Conservation (phyloP, 1,140 invertebrate species). For the Atopsyche davidsoni region DNA sequence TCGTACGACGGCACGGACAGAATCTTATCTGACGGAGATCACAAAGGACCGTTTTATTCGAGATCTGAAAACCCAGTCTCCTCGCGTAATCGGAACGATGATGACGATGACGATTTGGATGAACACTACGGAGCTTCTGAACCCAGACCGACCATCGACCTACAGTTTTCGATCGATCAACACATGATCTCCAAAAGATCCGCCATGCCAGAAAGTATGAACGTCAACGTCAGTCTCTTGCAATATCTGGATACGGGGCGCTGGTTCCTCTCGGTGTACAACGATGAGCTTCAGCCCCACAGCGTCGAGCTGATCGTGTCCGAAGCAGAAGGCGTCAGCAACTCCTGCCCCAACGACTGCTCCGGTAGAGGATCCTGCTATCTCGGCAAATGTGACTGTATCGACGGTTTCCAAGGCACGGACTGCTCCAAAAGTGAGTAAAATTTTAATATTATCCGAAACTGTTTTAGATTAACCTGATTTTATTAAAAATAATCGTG, state of each 20-base stretch:
- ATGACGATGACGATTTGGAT: constrained; percentile 18
- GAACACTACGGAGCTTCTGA: constrained; percentile 29
- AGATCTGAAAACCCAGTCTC: constrained; percentile 6
- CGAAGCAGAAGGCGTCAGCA: constrained; percentile 79
- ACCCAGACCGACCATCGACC: constrained; percentile 39
- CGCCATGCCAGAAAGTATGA: constrained; percentile 56
- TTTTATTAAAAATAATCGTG: no score
- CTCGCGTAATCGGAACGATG: constrained; percentile 11
- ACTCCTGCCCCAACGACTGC: constrained; percentile 90
- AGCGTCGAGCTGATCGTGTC: constrained; percentile 73
- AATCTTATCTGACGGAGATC: constrained; percentile 42
- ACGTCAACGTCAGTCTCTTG: constrained; percentile 76
- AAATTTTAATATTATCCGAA: neutral
- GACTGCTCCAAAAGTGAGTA: constrained; percentile 87
- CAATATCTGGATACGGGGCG: constrained; percentile 87
- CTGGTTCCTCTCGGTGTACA: constrained; percentile 94
- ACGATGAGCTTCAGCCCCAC: constrained; percentile 83
- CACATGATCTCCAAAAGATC: constrained; percentile 55
- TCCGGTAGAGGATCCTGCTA: constrained; percentile 91
- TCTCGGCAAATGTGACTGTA: constrained; percentile 91
- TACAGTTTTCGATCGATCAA: constrained; percentile 43
- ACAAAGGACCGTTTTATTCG: constrained; percentile 33
- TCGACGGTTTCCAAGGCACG: constrained; percentile 87
- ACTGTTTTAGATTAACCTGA: no score
- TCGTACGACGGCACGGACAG: constrained; percentile 43